phyloP scores from a whole-genome alignment of 1,140 invertebrate species.

The Euura lappo region DNA sequence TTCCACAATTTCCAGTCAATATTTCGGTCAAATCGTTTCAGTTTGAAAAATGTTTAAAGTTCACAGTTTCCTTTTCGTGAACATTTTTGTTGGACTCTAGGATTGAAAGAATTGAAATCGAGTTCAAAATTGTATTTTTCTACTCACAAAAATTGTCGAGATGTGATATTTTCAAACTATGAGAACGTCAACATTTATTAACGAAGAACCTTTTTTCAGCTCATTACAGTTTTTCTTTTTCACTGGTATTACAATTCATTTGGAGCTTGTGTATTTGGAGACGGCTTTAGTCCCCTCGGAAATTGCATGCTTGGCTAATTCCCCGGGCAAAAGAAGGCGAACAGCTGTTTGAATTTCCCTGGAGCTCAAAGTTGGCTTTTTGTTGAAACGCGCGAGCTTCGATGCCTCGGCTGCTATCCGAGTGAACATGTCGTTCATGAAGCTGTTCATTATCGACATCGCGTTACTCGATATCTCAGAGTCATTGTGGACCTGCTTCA shows the following conservation, averaged over 20 bases:
- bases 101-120: neutral
- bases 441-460: conserved; percentile 70
- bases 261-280: conserved; percentile 61
- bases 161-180: too few relatives aligned
- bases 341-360: conserved; percentile 70
- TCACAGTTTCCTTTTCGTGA: too few relatives aligned
- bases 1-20: too few relatives aligned
- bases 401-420: conserved; percentile 63
- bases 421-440: conserved; percentile 63
- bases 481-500: conserved; percentile 58
- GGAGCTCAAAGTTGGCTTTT: conserved; percentile 63
- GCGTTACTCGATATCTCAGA: conserved; percentile 61
- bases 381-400: conserved; percentile 58
- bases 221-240: too few relatives aligned
- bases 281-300: conserved; percentile 52
- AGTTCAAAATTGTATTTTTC: neutral
- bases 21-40: too few relatives aligned
- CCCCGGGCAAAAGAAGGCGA: conserved; percentile 67
- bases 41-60: too few relatives aligned
- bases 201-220: too few relatives aligned
- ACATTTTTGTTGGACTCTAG: neutral
- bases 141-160: too few relatives aligned
- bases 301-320: conserved; percentile 57
- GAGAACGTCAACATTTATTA: too few relatives aligned
- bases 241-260: conserved; percentile 35